phyloP scores from a whole-genome alignment of 2,888 invertebrate genomes.

The Monoplex corrugatus region DNA sequence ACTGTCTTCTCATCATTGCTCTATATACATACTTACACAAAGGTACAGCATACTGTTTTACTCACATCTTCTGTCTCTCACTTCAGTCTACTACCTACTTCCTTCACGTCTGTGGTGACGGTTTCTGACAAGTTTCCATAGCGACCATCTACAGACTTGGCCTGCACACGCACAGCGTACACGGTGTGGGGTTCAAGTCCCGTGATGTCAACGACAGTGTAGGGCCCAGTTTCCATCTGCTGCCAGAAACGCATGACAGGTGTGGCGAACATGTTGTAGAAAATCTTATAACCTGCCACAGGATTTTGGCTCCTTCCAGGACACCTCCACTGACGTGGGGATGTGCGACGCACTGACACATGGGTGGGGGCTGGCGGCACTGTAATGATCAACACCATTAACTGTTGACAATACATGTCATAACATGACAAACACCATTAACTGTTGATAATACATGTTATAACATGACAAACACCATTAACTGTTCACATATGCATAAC shows the following conservation, averaged over 20 bases:
- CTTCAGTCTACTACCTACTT: conserved; percentile 11
- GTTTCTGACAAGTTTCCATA: conserved; percentile 78
- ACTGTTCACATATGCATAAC: no score
- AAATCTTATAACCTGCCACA: conserved; percentile 79
- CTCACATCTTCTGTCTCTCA: not conserved
- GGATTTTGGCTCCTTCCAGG: conserved; percentile 84
- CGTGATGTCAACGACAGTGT: conserved; percentile 74
- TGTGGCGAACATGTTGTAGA: conserved; percentile 74
- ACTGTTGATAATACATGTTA: no score
- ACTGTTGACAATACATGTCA: no score
- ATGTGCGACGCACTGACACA: conserved; percentile 96
- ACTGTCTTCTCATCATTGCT: not conserved
- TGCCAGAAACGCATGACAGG: conserved; percentile 77
- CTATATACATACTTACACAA: not conserved
- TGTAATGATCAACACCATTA: conserved; percentile 84
- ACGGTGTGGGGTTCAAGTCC: conserved; percentile 71
- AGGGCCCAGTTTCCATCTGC: conserved; percentile 75
- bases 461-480: no score
- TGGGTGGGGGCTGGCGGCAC: conserved; percentile 96
- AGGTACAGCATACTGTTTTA: not conserved
- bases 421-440: no score
- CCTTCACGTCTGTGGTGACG: conserved; percentile 58
- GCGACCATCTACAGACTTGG: conserved; percentile 73
- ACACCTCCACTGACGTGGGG: conserved; percentile 93
- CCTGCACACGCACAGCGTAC: conserved; percentile 77